Evolutionary conservation across 2,797 vertebrate species (phyloP).

Genomic region (Fundulus diaphanus): DNA sequence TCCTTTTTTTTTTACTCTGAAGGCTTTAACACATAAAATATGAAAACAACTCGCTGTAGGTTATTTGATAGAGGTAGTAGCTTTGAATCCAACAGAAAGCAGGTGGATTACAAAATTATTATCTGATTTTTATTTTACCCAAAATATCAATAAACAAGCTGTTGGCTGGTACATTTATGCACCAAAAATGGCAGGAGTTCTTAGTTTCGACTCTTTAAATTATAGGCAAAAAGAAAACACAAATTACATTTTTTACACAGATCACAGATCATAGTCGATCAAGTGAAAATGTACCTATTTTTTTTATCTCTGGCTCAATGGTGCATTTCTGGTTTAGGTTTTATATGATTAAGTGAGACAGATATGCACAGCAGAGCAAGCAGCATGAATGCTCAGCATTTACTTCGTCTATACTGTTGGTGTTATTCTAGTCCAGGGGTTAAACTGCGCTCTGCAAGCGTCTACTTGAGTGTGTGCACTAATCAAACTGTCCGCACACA

Average conservation of each 20-base stretch:
- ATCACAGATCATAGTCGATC: background rate
- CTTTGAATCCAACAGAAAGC: background rate
- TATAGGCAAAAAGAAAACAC: background rate
- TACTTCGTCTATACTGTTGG: constrained; percentile 17
- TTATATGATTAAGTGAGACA: constrained; percentile 31
- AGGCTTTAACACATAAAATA: background rate
- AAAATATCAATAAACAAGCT: background rate
- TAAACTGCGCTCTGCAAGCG: background rate
- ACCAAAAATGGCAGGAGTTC: background rate
- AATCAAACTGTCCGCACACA: constrained; percentile 32
- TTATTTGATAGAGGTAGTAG: background rate
- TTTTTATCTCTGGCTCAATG: background rate
- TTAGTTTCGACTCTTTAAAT: background rate
- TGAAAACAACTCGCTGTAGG: background rate
- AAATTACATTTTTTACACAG: too few species aligned
- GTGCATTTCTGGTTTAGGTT: constrained; percentile 6
- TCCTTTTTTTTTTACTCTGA: background rate
- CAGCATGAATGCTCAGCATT: constrained; percentile 43
- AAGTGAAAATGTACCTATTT: background rate
- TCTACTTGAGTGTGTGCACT: background rate
- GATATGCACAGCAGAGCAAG: constrained; percentile 12
- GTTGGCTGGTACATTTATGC: background rate
- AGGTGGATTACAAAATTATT: background rate
- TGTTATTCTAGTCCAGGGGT: constrained; percentile 4
- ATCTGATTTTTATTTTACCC: background rate